phyloP scores from a whole-genome alignment of 2,797 vertebrate genomes.

The Eospalax fontanierii region DNA sequence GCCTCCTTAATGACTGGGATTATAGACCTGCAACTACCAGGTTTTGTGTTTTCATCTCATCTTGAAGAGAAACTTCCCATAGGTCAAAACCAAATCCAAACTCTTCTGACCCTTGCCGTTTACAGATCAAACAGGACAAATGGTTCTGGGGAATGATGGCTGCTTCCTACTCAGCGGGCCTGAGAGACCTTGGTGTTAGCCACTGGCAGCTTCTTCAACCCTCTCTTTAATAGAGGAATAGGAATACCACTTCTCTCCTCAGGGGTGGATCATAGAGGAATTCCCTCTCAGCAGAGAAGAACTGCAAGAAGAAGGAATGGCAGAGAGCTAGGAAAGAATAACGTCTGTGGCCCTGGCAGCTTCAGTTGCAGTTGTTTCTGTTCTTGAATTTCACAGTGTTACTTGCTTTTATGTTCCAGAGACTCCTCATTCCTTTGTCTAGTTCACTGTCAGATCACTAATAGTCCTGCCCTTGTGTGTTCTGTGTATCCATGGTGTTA shows the following conservation, averaged over 20 bases:
- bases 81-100: background rate
- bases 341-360: background rate
- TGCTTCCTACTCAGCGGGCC: background rate
- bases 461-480: background rate
- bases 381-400: background rate
- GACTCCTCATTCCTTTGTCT: background rate
- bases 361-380: background rate
- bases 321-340: background rate
- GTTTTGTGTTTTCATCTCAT: background rate
- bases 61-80: background rate
- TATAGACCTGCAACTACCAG: background rate
- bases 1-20: background rate
- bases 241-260: background rate
- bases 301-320: no score
- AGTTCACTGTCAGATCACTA: fast-evolving
- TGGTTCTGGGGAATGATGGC: fast-evolving
- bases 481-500: background rate
- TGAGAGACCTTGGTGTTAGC: background rate
- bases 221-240: no score
- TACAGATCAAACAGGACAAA: background rate
- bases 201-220: background rate
- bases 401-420: background rate
- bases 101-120: background rate
- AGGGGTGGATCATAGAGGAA: background rate
- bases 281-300: background rate